A percentile compares a stretch with the other conserved stretches of the same genome.
Conservation (phyloP, 2,113 vertebrate genomes). For the Pungitius pungitius region DNA sequence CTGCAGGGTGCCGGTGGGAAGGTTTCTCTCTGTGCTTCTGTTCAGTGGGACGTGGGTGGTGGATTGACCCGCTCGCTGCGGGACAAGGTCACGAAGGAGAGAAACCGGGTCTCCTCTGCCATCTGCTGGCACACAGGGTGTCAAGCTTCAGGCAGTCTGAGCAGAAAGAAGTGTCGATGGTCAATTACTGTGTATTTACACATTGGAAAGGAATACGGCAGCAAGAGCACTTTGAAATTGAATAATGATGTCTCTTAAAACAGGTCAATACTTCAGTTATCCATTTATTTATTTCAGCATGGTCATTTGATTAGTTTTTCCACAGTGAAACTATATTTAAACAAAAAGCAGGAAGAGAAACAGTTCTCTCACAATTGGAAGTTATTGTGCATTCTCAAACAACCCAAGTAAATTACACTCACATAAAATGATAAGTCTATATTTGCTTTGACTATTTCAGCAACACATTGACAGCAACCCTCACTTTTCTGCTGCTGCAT, state of each 20-base stretch:
- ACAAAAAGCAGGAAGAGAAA: neutral
- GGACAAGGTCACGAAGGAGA: conserved; percentile 52
- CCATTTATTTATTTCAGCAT: neutral
- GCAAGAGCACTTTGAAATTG: neutral
- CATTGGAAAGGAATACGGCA: neutral
- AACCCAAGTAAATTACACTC: neutral
- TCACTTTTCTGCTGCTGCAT: no score
- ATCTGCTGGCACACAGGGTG: conserved; percentile 53
- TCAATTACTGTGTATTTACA: neutral
- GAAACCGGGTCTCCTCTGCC: conserved; percentile 32
- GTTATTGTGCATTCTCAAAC: neutral
- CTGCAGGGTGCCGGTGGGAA: neutral
- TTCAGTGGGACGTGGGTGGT: conserved; percentile 12
- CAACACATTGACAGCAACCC: neutral
- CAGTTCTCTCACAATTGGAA: neutral
- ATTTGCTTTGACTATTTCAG: neutral
- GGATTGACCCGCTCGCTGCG: conserved; percentile 35
- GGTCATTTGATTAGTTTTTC: neutral
- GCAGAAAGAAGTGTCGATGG: neutral
- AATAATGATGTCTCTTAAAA: neutral
- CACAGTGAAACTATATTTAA: neutral
- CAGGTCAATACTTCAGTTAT: neutral
- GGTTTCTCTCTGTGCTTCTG: conserved; percentile 12
- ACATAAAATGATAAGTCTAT: neutral
- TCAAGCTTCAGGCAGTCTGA: neutral